A percentile compares a stretch with the other conserved stretches of the same genome.
phyloP scores from a whole-genome alignment of 2,888 invertebrate genomes.

The Portevinia maculata region DNA sequence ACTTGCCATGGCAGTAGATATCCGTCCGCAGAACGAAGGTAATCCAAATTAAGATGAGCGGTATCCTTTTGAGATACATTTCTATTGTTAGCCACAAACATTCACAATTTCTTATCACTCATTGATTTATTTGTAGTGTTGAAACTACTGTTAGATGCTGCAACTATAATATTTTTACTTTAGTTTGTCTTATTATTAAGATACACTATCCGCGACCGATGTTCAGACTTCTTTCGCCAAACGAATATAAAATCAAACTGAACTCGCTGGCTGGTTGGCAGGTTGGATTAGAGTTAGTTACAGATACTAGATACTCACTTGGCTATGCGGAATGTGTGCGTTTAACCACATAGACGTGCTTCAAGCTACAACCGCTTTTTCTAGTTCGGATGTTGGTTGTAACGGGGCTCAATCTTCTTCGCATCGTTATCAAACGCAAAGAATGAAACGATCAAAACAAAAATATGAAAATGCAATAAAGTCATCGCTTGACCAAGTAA shows the following conservation, averaged over 20 bases:
- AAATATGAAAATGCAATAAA: constrained; percentile 57
- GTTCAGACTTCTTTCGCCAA: constrained; percentile 65
- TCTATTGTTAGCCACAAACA: constrained; percentile 18
- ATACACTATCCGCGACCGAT: constrained; percentile 58
- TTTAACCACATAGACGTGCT: constrained; percentile 50
- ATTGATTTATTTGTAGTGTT: constrained; percentile 30
- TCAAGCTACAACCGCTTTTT: constrained; percentile 39
- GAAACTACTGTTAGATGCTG: constrained; percentile 15
- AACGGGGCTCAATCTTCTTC: constrained; percentile 47
- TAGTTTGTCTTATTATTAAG: constrained; percentile 8
- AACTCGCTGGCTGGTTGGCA: constrained; percentile 17
- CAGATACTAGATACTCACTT: constrained; percentile 56
- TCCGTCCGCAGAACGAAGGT: constrained; percentile 45
- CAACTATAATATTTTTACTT: constrained; percentile 17
- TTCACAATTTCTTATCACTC: constrained; percentile 49
- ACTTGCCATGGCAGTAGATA: constrained; percentile 63
- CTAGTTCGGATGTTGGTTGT: constrained; percentile 36
- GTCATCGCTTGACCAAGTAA: constrained; percentile 64
- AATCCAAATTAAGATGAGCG: constrained; percentile 58
- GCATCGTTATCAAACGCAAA: constrained; percentile 39
- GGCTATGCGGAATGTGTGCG: constrained; percentile 55
- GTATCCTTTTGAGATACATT: constrained; percentile 66
- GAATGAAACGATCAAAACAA: constrained; percentile 69
- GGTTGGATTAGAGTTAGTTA: constrained; percentile 64
- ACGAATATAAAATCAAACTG: constrained; percentile 68